Evolutionary conservation across 2,888 invertebrate species (phyloP), one percentile per base, ranked within the genome.

Genomic region (Agriopis marginaria): DNA sequence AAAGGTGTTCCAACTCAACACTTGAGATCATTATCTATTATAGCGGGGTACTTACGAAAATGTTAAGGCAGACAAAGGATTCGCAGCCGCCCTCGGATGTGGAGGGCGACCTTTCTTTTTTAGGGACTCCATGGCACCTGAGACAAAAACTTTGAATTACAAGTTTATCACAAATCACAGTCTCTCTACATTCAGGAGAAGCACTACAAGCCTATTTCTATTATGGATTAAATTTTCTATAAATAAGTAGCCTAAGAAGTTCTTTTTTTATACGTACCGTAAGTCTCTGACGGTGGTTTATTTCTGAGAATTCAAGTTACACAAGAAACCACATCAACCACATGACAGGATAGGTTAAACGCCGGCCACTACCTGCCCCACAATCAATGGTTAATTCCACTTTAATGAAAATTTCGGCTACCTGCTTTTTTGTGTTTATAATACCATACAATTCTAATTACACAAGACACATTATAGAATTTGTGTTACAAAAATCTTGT

Each of bases 11-110:
- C 32, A 32, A 32, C 32, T 32, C 32, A 5, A 32, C 32, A 32
- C 32, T 32, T 32, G 32, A 3, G 32, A 32, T 32, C 32, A 32
- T 32, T 4, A 32, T 32, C 32, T 32, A 32, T 3, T 32, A 32
- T 1, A 5, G 32, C 12, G 40, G 12, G 12, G 17, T 71, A 94
- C 95, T 95, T 93, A 97, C 97, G 95, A 93, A 88, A 96, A 96
- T 67, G 96, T 96, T 59, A 96, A 85, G n/a, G 95, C 93, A 42
- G 96, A 96, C 47, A 97, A 77, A n/a, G 95, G 93, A 83, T 96
- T 96, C 17, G 96, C 95, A 77, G 88, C 94, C 77, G 96, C 95
- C 80, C 96, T 93, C 0, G 96, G 96, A 89, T 97, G 96, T 64
- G 94, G 90, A 72, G 94, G 95, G 66, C 94, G 95, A 63, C 92